phyloP scores from a whole-genome alignment of 1,140 invertebrate genomes.

The Augochlora pura region DNA sequence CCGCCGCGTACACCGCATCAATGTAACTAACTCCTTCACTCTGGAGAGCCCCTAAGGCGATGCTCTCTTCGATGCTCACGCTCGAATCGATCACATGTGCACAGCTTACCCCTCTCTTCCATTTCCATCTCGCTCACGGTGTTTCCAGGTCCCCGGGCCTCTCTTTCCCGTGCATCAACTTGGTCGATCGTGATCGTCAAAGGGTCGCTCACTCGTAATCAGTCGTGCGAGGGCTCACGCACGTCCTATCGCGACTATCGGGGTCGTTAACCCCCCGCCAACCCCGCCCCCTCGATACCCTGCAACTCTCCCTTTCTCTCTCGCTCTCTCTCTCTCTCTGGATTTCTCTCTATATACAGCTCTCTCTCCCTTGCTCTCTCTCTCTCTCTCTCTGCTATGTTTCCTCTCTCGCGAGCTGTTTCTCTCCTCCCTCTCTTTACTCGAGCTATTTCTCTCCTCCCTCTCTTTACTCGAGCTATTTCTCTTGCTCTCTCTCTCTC shows the following conservation, averaged over 20 bases:
- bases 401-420: too few species aligned
- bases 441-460: too few species aligned
- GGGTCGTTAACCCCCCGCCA: slow-evolving; percentile 65
- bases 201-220: slow-evolving; percentile 69
- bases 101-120: slow-evolving; percentile 14
- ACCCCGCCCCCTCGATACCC: slow-evolving; percentile 15
- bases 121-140: slow-evolving; percentile 23
- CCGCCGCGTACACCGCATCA: slow-evolving; percentile 58
- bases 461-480: too few species aligned
- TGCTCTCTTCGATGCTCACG: slow-evolving; percentile 66
- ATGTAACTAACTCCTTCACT: slow-evolving; percentile 65
- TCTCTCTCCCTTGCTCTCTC: not conserved
- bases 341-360: not conserved
- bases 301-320: slow-evolving; percentile 7
- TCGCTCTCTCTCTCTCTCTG: not conserved
- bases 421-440: too few species aligned
- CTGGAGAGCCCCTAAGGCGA: slow-evolving; percentile 61
- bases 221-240: slow-evolving; percentile 70
- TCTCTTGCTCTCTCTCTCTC: too few species aligned
- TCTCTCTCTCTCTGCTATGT: too few species aligned
- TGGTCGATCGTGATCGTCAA: slow-evolving; percentile 69
- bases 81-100: slow-evolving; percentile 59
- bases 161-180: slow-evolving; percentile 50
- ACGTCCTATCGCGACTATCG: slow-evolving; percentile 69
- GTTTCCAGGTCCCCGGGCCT: not conserved